A percentile compares a stretch with the other conserved stretches of the same genome.
These are phyloP conservation scores for Agapornis roseicollis DNA, from an alignment of 2,113 vertebrate species.

Conservation along the genomic window DNA sequence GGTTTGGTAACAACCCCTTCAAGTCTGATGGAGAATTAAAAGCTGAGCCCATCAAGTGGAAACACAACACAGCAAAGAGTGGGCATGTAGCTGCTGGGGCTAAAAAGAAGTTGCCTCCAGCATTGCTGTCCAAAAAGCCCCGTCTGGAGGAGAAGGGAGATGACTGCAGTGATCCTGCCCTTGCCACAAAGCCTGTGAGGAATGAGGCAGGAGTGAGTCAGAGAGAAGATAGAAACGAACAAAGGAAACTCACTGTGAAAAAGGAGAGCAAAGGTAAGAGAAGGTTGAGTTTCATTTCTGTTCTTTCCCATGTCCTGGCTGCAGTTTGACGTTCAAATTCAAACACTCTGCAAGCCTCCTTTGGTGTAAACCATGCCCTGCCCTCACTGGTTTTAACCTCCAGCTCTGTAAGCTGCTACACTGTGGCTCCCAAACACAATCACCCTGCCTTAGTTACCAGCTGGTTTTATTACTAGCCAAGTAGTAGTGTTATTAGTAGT, in stretches of 20 bases:
- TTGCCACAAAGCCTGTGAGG: conserved; percentile 44
- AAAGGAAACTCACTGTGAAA: conserved; percentile 52
- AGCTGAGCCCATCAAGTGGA: not conserved
- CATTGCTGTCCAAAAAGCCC: conserved; percentile 74
- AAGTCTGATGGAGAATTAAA: not conserved
- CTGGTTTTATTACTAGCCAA: not conserved
- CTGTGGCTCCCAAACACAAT: not conserved
- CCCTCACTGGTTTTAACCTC: not conserved
- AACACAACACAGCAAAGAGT: conserved; percentile 68
- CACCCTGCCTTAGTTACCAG: not conserved
- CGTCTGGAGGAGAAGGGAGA: conserved; percentile 63
- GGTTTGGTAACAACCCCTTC: not conserved
- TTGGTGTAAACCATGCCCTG: not conserved
- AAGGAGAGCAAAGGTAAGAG: conserved; percentile 80
- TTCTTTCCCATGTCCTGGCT: not conserved
- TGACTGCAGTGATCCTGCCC: not conserved
- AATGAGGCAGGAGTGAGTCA: not conserved
- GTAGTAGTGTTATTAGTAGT: not conserved
- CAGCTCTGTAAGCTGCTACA: not conserved
- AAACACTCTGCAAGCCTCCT: not conserved
- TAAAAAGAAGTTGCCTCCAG: conserved; percentile 73
- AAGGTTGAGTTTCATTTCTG: not conserved
- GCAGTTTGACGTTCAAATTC: not conserved
- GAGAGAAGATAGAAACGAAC: conserved; percentile 76
- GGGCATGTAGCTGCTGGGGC: conserved; percentile 70